Conservation (phyloP, 1,140 invertebrate genomes). For the Venustaconcha ellipsiformis region DNA sequence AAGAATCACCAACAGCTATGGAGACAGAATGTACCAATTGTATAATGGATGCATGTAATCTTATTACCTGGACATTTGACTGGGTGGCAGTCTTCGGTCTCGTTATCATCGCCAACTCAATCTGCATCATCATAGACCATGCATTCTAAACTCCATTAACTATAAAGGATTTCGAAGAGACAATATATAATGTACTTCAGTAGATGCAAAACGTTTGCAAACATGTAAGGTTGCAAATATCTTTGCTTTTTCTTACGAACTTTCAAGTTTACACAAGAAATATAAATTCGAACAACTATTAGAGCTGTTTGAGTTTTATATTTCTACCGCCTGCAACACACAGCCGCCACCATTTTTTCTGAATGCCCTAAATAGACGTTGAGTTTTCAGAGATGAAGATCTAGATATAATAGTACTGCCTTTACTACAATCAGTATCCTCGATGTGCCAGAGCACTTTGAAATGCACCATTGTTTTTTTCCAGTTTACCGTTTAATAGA, state of each 20-base stretch:
- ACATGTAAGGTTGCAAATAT: too few species aligned
- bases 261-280: background rate
- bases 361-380: too few species aligned
- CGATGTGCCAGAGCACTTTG: too few species aligned
- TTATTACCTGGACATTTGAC: conserved; percentile 54
- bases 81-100: conserved; percentile 43
- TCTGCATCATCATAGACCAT: conserved; percentile 52
- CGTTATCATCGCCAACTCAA: conserved; percentile 40
- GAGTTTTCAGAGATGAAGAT: too few species aligned
- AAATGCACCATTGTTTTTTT: too few species aligned
- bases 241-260: background rate
- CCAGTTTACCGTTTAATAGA: too few species aligned
- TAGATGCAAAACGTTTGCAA: background rate
- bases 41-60: background rate
- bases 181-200: background rate
- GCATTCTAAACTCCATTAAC: conserved; percentile 52
- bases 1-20: too few species aligned
- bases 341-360: background rate
- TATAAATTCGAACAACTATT: background rate
- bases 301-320: background rate
- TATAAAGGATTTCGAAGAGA: conserved; percentile 13
- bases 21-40: too few species aligned
- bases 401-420: too few species aligned
- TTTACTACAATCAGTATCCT: too few species aligned
- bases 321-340: background rate